Evolutionary conservation across 2,113 vertebrate genomes (phyloP).

Genomic region (Fregetta grallaria): DNA sequence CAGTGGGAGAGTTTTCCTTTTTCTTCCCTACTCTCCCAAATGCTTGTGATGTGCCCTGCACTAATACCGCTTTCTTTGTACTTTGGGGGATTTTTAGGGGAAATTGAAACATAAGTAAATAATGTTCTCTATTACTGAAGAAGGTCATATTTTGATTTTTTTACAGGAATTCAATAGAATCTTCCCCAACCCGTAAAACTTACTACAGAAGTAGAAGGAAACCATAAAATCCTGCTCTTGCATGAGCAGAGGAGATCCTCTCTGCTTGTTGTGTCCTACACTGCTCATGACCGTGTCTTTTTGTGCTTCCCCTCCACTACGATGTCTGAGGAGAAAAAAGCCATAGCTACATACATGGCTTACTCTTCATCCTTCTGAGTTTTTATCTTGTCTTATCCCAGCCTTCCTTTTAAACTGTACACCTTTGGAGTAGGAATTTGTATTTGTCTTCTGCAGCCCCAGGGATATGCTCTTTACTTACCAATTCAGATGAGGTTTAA

Average conservation of each 20-base stretch:
- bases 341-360: neutral
- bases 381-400: neutral
- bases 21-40: neutral
- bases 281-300: neutral
- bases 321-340: neutral
- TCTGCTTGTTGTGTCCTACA: neutral
- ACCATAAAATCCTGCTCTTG: neutral
- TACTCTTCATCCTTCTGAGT: neutral
- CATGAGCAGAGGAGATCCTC: neutral
- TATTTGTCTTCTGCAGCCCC: neutral
- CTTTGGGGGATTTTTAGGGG: neutral
- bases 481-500: neutral
- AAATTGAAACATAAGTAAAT: conserved; percentile 11
- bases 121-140: neutral
- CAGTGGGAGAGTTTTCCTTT: neutral
- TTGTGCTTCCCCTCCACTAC: neutral
- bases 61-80: neutral
- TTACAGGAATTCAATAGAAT: neutral
- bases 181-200: neutral
- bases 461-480: neutral
- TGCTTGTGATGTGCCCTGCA: neutral
- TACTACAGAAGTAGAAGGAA: neutral
- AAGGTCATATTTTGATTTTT: neutral
- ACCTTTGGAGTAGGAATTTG: neutral
- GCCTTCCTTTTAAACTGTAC: neutral